Conservation (phyloP, 1,140 invertebrate species). For the Papilio machaon region DNA sequence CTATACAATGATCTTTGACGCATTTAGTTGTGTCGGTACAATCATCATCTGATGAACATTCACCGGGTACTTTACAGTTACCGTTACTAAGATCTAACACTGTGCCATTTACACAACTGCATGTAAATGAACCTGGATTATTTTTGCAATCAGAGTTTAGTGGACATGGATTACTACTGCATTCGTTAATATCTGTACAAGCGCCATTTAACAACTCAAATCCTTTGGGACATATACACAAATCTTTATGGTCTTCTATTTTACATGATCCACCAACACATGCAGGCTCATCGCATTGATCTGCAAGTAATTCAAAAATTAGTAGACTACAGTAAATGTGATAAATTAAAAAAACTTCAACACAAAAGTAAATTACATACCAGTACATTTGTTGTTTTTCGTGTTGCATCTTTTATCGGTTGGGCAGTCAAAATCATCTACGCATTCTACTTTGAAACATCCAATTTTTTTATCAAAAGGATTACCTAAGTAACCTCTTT, state of each 20-base stretch:
- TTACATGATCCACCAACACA: slow-evolving; percentile 90
- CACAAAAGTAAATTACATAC: slow-evolving; percentile 67
- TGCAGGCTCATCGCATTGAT: slow-evolving; percentile 88
- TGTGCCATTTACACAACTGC: slow-evolving; percentile 89
- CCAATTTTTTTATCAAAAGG: slow-evolving; percentile 87
- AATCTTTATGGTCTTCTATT: slow-evolving; percentile 86
- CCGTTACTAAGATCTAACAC: slow-evolving; percentile 86
- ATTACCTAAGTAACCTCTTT: slow-evolving; percentile 91
- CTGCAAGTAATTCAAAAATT: slow-evolving; percentile 67
- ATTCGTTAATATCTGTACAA: slow-evolving; percentile 93
- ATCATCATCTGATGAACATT: slow-evolving; percentile 90
- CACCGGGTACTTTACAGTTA: slow-evolving; percentile 89
- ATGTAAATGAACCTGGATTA: slow-evolving; percentile 88
- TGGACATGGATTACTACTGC: slow-evolving; percentile 89
- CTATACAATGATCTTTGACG: slow-evolving; percentile 88
- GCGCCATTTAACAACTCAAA: slow-evolving; percentile 85
- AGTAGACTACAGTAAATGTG: background rate
- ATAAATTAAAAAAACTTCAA: slow-evolving; percentile 40
- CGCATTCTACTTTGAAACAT: slow-evolving; percentile 93
- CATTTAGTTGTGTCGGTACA: slow-evolving; percentile 91
- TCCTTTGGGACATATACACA: slow-evolving; percentile 89
- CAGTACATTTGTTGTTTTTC: slow-evolving; percentile 89
- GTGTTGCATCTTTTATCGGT: slow-evolving; percentile 88
- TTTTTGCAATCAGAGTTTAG: slow-evolving; percentile 89
- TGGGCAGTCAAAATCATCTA: slow-evolving; percentile 88